Base-by-base conservation (phyloP, 2,888 invertebrate genomes). In the Muscina levida region DNA sequence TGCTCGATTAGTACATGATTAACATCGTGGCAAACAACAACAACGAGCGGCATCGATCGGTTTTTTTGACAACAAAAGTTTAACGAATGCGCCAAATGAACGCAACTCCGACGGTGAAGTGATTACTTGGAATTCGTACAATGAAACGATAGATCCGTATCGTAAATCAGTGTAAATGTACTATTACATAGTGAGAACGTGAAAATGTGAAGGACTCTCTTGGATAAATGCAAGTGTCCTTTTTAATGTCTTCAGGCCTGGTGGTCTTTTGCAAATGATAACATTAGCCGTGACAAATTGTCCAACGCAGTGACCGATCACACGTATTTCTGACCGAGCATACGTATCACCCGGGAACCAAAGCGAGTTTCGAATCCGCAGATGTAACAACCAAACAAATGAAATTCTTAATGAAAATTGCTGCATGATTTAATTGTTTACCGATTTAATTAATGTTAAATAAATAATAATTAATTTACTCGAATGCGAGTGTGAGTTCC, bases 21-120 rank as follows among this genome's bases (percentile, higher is more conserved):
- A 75, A 65, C 77, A 42, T 67, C 75, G 56, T 72, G 56, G 67
- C 65, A 72, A 77, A 46, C 74, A 81, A 81, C 81, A 81, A 81
- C 81, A 81, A 77, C 57, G 8, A 62, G 66, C 81, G 81, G 81
- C 44, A 31, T 24, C 44, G 44, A 31, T 24, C 53, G 53, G 57
- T 48, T 15, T 31, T 31, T 31, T 31, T 31, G 11, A 5, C 15
- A 72, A 57, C 53, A 13, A 22, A 22, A 53, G 22, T 13, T 24
- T 22, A n/a, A 3, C 24, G 24, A 22, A 53, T 53, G 19, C 22
- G 19, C 8, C 31, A 31, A 31, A 5, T 24, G 37, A 24, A 53
- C 1, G 42, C 11, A 62, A 39, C 11, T 8, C 62, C 62, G 62
- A 22, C 62, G 62, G 62, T 22, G 17, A 15, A 8, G 31, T 31